Percentiles rank a stretch among this genome's conserved stretches.
phyloP scores from a whole-genome alignment of 2,888 invertebrate genomes.

The Homarus gammarus region DNA sequence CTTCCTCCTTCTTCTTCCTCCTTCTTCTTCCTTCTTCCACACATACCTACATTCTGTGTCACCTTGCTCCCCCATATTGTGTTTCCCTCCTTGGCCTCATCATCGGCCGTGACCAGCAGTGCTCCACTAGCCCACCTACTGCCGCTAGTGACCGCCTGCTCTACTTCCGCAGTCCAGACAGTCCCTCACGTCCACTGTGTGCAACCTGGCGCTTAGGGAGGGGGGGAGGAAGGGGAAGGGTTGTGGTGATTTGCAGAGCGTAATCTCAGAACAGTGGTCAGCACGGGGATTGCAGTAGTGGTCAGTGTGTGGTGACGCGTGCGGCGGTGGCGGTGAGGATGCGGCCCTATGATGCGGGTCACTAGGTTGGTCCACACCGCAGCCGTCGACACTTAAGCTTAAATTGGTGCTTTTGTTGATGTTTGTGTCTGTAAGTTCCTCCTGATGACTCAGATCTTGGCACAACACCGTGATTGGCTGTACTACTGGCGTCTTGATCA shows the following conservation, averaged over 20 bases:
- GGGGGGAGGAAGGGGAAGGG: neutral
- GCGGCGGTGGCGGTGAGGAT: neutral
- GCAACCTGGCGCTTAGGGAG: neutral
- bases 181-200: neutral
- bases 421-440: too few relatives aligned
- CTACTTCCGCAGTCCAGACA: neutral
- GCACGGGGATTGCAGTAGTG: neutral
- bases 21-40: neutral
- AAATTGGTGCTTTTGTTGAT: too few relatives aligned
- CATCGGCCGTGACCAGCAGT: too few relatives aligned
- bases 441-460: too few relatives aligned
- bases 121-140: neutral
- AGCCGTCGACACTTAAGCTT: too few relatives aligned
- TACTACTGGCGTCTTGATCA: too few relatives aligned
- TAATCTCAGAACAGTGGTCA: neutral
- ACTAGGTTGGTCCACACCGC: neutral
- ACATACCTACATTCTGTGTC: neutral
- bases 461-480: too few relatives aligned
- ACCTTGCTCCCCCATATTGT: too few relatives aligned
- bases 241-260: neutral
- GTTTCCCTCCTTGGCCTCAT: too few relatives aligned
- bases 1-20: neutral
- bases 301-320: neutral
- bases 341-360: neutral
- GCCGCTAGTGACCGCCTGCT: neutral